These are phyloP conservation scores for Aphis craccivora DNA, from an alignment of 1,140 invertebrate species.

Conservation along the genomic window DNA sequence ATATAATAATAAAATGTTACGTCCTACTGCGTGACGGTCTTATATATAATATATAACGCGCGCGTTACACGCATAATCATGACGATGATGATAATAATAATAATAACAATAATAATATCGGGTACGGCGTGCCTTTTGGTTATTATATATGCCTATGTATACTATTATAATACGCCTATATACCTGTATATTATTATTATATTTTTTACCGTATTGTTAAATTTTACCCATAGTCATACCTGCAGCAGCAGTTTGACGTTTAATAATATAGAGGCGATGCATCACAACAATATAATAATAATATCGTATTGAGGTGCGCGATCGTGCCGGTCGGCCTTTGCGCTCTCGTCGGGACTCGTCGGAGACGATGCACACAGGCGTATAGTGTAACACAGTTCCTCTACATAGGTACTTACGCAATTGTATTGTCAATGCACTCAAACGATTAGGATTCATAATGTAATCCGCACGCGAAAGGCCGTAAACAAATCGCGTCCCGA, in stretches of 20 bases:
- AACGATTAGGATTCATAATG: slow-evolving; percentile 28
- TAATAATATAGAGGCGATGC: neutral
- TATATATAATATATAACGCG: neutral
- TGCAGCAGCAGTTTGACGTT: neutral
- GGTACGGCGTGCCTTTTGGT: neutral
- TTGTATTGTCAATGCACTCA: neutral
- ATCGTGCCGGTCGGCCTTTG: neutral
- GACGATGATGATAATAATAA: neutral
- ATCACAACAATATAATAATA: neutral
- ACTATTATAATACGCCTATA: neutral
- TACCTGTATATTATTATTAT: neutral
- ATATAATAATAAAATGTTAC: slow-evolving; percentile 2
- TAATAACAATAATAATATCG: slow-evolving; percentile 14
- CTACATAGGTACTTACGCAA: too few species aligned
- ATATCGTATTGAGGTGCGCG: neutral
- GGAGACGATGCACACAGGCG: neutral
- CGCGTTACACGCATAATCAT: slow-evolving; percentile 6
- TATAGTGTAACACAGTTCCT: neutral
- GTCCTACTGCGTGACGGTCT: neutral
- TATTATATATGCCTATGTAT: neutral
- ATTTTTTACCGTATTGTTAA: neutral
- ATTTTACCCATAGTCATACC: neutral
- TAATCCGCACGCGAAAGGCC: slow-evolving; percentile 26
- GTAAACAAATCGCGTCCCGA: slow-evolving; percentile 11
- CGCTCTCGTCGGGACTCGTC: neutral